Evolutionary conservation across 1,140 invertebrate genomes (phyloP), one percentile per base, ranked within the genome.

Genomic region (Piezodorus guildinii): DNA sequence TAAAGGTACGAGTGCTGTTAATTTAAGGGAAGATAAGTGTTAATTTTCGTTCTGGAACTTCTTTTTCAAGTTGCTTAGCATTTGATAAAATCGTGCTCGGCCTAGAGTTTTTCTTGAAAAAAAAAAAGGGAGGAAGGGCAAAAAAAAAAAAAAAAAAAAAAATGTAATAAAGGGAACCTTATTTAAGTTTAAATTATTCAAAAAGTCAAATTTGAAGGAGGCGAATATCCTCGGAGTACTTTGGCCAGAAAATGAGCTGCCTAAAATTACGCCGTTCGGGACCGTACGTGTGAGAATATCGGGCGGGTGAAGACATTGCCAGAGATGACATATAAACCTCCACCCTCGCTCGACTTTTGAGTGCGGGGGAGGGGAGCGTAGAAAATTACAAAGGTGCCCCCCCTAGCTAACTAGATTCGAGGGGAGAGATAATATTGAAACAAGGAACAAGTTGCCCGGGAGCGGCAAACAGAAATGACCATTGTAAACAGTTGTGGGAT

Each of bases 401-500:
- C 21, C n/a, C 1, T 14, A 9, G 5, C 46, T 17, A 21, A 17
- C 46, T 19, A 49, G 46, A 39, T 39, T 39, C 6, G 34, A 39
- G 34, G 34, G 34, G 34, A 39, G 46, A 21, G 46, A 49, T 49
- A 49, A 49, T 21, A 49, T 49, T 49, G 46, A 49, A 49, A 49
- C 46, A 49, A 49, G n/a, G 46, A 49, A 21, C 46, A 49, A 19
- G n/a, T 49, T 21, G n/a, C 10, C 21, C 46, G 21, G n/a, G 6
- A 21, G 6, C n/a, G 46, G 46, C 46, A 49, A 49, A 49, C 46
- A 49, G 46, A 49, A 49, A 49, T 49, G 46, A 49, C 46, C 46
- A 49, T 17, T 49, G 21, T 21, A 49, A 49, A 49, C 46, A 49
- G 46, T 21, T 19, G 46, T 4, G n/a, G 46, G 46, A 49, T 49